Evolutionary conservation across 2,888 invertebrate genomes (phyloP), one percentile per base, ranked within the genome.

Genomic region (Pomacea canaliculata): DNA sequence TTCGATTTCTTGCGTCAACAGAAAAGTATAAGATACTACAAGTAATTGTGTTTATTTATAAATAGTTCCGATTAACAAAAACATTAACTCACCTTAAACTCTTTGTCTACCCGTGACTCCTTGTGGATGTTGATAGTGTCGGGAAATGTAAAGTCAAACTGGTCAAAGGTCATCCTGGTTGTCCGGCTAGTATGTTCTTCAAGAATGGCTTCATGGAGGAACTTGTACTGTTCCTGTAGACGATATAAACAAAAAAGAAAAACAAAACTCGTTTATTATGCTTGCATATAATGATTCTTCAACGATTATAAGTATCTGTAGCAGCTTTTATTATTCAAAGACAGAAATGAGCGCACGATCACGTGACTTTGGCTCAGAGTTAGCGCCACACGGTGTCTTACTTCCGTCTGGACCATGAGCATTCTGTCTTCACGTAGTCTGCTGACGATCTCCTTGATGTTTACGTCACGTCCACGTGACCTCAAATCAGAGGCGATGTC

Each of bases 391-490:
- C 5, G 7, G 27, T 37, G 13, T 12, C 18, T n/a, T 62, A 71
- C 71, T 63, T 62, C 71, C 19, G 71, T 63, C 62, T 63, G 71
- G 19, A 71, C 71, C 71, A 71, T 71, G 48, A 71, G 46, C 13
- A 9, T 48, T 16, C 71, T 19, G 13, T 71, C 62, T 5, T 71
- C 59, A 62, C 71, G 63, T 9, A 71, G 71, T 23, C 63, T 23
- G 7, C 13, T 9, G 62, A 71, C 71, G 12, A 71, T 62, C 10
- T 37, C 37, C 7, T 48, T 46, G 19, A 71, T 49, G 23, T n/a
- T 60, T 60, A 71, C 71, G 16, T 71, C 71, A 46, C 19, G 62
- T 9, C 71, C 71, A 48, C 48, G 48, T n/a, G 71, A 71, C 48
- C 49, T 71, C 62, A 23, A 49, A 18, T 59, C n/a, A 10, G 23